phyloP scores from a whole-genome alignment of 2,797 vertebrate species.

The Onychomys arenicola region DNA sequence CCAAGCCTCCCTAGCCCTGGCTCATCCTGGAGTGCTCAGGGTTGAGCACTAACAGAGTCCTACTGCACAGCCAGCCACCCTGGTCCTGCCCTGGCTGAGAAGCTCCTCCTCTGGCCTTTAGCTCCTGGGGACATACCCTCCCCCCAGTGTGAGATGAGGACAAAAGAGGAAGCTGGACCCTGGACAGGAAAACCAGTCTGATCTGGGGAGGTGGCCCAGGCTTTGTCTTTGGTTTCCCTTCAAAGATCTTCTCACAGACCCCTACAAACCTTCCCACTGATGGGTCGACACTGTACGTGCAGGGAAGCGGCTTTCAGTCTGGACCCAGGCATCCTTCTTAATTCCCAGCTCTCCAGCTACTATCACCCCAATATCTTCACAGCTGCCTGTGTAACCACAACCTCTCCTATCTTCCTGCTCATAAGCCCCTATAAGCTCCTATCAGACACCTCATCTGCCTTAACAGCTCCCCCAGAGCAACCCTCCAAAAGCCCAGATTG shows the following conservation, averaged over 20 bases:
- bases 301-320: background rate
- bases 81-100: background rate
- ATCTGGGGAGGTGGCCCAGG: slow-evolving; percentile 66
- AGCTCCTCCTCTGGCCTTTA: slow-evolving; percentile 55
- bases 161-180: slow-evolving; percentile 81
- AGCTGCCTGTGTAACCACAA: background rate
- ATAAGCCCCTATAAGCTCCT: background rate
- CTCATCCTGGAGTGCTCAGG: background rate
- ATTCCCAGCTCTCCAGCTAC: background rate
- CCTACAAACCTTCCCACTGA: slow-evolving; percentile 22
- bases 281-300: background rate
- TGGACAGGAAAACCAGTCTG: slow-evolving; percentile 69
- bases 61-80: background rate
- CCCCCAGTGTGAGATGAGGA: slow-evolving; percentile 58
- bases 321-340: background rate
- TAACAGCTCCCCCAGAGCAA: slow-evolving; percentile 37
- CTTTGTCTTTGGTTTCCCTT: slow-evolving; percentile 79
- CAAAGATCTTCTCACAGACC: slow-evolving; percentile 35
- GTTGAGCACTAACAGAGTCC: slow-evolving; percentile 43
- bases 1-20: background rate
- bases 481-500: slow-evolving; percentile 25
- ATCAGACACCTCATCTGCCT: background rate
- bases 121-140: slow-evolving; percentile 69
- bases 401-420: slow-evolving; percentile 27
- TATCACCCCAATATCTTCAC: background rate